Evolutionary conservation across 2,113 vertebrate genomes (phyloP).

Genomic region (Saimiri boliviensis): DNA sequence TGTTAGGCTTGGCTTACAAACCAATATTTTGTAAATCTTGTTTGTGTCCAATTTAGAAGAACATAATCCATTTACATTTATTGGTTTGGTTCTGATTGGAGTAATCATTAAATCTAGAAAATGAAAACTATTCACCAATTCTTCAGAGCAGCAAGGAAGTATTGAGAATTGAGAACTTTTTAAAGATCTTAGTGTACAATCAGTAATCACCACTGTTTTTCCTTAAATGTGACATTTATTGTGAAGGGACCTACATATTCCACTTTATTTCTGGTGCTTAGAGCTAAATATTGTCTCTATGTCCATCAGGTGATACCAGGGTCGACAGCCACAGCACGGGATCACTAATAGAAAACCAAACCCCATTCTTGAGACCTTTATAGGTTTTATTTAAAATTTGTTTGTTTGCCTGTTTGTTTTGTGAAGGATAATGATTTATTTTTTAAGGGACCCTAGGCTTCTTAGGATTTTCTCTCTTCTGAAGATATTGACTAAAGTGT

Average conservation of each 20-base stretch:
- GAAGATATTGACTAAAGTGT: neutral
- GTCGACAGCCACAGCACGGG: neutral
- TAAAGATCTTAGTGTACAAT: neutral
- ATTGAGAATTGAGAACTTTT: neutral
- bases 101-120: slow-evolving; percentile 46
- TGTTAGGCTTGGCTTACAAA: slow-evolving; percentile 55
- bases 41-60: slow-evolving; percentile 69
- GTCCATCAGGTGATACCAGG: neutral
- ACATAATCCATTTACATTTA: slow-evolving; percentile 73
- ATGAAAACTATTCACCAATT: neutral
- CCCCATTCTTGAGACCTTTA: neutral
- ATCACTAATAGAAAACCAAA: neutral
- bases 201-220: neutral
- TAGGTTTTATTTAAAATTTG: neutral
- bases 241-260: neutral
- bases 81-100: slow-evolving; percentile 72
- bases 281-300: neutral
- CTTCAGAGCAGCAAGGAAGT: neutral
- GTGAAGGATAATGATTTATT: neutral
- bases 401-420: neutral
- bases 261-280: neutral
- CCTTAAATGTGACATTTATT: neutral
- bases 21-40: slow-evolving; percentile 59
- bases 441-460: neutral
- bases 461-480: neutral